These are phyloP conservation scores for Druon quercuslanigerum DNA, from an alignment of 1,140 invertebrate genomes.

Conservation along the genomic window DNA sequence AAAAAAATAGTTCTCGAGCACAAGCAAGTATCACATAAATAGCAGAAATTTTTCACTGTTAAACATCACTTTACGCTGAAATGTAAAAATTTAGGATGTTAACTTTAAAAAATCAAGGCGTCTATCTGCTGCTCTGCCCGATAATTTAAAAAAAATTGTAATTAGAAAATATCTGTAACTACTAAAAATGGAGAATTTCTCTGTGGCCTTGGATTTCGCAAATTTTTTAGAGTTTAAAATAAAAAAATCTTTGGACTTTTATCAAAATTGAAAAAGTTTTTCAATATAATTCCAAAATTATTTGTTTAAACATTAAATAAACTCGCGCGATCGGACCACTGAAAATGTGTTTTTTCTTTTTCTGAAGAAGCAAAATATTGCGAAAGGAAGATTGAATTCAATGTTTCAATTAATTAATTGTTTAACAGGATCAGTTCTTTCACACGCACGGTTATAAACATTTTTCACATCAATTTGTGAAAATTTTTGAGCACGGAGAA, in stretches of 20 bases:
- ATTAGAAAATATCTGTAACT: not conserved
- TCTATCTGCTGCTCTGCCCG: not conserved
- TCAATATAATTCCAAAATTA: too few species aligned
- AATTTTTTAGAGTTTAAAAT: too few species aligned
- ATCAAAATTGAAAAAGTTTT: too few species aligned
- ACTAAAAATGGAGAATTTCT: conserved; percentile 5
- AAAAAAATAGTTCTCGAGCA: too few species aligned
- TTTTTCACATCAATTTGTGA: not conserved
- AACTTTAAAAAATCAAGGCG: not conserved
- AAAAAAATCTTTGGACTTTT: too few species aligned
- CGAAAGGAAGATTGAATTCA: not conserved
- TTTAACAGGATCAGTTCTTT: conserved; percentile 11
- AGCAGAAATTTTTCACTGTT: too few species aligned
- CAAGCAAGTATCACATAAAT: too few species aligned
- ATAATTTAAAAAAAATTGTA: conserved; percentile 8
- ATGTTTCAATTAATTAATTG: not conserved
- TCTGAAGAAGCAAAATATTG: not conserved
- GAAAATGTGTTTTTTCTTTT: not conserved
- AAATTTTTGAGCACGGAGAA: conserved; percentile 26
- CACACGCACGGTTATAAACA: conserved; percentile 8
- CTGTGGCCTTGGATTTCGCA: too few species aligned
- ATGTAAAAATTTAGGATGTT: too few species aligned
- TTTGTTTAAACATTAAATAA: too few species aligned
- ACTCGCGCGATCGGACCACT: not conserved
- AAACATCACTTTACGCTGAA: too few species aligned